phyloP scores from a whole-genome alignment of 2,888 invertebrate species.

The Pterobdella sp. region DNA sequence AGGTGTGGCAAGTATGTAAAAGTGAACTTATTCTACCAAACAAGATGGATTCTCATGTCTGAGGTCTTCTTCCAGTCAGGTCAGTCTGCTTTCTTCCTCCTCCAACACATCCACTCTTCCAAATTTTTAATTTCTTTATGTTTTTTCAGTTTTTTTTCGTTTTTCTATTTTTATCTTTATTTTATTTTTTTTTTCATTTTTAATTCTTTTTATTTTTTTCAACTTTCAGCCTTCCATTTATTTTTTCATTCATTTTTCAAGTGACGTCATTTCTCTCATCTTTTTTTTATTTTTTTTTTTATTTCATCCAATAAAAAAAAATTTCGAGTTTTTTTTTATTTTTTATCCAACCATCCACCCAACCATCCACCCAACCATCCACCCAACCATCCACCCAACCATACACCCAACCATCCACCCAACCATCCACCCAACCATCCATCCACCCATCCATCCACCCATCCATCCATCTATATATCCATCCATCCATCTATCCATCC shows the following conservation, averaged over 20 bases:
- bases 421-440: neutral
- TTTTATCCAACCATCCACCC: neutral
- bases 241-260: slow-evolving; percentile 3
- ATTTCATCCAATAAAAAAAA: neutral
- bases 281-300: slow-evolving; percentile 5
- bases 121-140: neutral
- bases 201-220: neutral
- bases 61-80: slow-evolving; percentile 80
- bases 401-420: neutral
- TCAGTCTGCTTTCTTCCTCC: slow-evolving; percentile 45
- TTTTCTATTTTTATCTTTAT: neutral
- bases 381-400: slow-evolving; percentile 5
- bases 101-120: neutral
- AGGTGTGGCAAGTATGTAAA: slow-evolving; percentile 62
- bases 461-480: neutral
- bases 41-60: slow-evolving; percentile 82
- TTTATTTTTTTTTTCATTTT: slow-evolving; percentile 1
- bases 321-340: neutral
- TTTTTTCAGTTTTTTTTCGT: neutral
- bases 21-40: slow-evolving; percentile 67
- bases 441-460: too few relatives aligned
- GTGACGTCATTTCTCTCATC: neutral
- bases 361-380: neutral
- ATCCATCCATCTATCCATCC: neutral
- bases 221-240: neutral